Evolutionary conservation across 2,113 vertebrate genomes (phyloP), one percentile per base, ranked within the genome.

Genomic region (Corythaixoides concolor): DNA sequence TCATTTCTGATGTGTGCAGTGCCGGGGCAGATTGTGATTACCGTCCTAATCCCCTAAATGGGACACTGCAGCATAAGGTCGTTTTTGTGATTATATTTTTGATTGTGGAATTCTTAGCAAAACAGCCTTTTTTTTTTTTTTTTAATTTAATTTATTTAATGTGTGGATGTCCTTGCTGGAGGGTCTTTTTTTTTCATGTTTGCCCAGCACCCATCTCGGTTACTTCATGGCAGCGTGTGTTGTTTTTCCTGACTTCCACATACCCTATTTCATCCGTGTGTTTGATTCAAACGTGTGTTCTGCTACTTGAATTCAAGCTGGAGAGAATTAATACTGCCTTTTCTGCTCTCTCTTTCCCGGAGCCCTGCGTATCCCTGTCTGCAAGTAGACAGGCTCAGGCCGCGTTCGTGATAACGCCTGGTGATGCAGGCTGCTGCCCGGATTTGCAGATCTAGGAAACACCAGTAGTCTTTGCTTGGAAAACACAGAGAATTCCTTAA

Each of bases 21-120:
- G 74, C 78, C 74, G 55, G 58, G 89, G 63, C 95, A 96, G 95
- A 96, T 84, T 95, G 69, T 49, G 85, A 95, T 96, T 97, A 95
- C 78, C 63, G 32, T n/a, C 85, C 94, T 95, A 96, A 96, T 95
- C 81, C 84, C 74, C 84, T 92, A 90, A 97, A 74, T 96, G 93
- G 94, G 96, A 72, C 88, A 77, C 79, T 89, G 83, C 82, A 94
- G 81, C 88, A 93, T 80, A 64, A 94, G 78, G 76, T 60, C 81
- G 73, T 84, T 93, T 85, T 88, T 78, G 43, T 77, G 80, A 91
- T 94, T 97, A 27, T 78, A 28, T 70, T 82, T 80, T 84, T 70
- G 50, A 80, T 58, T 39, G 27, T 85, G 58, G 62, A 80, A 30
- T 90, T 88, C 64, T 77, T 33, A 50, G 53, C 58, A 58, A 88